Conservation (phyloP, 2,888 invertebrate genomes). For the Arge pagana region DNA sequence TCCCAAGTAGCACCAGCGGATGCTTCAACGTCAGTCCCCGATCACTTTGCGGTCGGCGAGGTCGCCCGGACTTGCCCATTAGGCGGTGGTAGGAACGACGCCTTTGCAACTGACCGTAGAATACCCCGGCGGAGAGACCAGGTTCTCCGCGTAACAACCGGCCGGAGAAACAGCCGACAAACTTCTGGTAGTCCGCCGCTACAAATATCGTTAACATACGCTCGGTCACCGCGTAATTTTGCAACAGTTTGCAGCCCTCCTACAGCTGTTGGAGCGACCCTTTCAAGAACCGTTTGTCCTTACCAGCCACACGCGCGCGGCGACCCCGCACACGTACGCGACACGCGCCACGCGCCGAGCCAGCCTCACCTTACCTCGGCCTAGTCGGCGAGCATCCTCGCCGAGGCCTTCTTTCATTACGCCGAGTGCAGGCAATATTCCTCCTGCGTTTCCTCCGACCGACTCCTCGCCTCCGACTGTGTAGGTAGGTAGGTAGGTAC, state of each 20-base stretch:
- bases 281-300: constrained; percentile 8
- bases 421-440: constrained; percentile 40
- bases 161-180: constrained; percentile 26
- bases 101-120: constrained; percentile 38
- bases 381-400: background rate
- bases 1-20: constrained; percentile 17
- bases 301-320: constrained; percentile 23
- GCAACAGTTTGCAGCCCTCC: constrained; percentile 44
- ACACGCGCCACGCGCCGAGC: constrained; percentile 30
- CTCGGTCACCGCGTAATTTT: constrained; percentile 48
- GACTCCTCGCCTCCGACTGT: no score
- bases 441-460: no score
- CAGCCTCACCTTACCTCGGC: background rate
- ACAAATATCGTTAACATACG: constrained; percentile 55
- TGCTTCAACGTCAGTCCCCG: constrained; percentile 28
- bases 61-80: constrained; percentile 53
- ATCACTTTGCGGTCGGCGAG: constrained; percentile 52
- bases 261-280: constrained; percentile 15
- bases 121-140: constrained; percentile 23
- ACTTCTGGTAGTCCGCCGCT: constrained; percentile 43
- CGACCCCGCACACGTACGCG: constrained; percentile 25
- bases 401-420: background rate
- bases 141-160: constrained; percentile 31
- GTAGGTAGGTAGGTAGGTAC: no score
- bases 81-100: constrained; percentile 38